A percentile compares a stretch with the other conserved stretches of the same genome.
Evolutionary conservation across 2,113 vertebrate genomes (phyloP).

Genomic region (Takifugu bimaculatus): DNA sequence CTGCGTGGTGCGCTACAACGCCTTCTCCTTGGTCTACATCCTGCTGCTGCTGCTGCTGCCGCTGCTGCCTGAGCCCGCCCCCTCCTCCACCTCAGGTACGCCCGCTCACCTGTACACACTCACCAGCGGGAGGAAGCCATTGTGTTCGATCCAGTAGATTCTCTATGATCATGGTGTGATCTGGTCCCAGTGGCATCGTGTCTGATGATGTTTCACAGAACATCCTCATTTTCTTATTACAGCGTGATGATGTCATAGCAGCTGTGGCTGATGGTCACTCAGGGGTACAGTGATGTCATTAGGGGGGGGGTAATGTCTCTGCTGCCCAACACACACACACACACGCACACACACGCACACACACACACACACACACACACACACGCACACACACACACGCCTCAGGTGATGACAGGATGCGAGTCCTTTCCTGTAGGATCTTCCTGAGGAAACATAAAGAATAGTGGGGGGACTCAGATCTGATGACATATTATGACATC

Average conservation of each 20-base stretch:
- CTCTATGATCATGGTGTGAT: neutral
- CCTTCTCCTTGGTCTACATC: conserved; percentile 92
- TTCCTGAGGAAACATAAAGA: conserved; percentile 64
- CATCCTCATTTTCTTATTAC: too few species aligned
- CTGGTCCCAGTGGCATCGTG: neutral
- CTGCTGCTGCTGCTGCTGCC: conserved; percentile 93
- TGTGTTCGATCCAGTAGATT: neutral
- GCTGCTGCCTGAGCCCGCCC: conserved; percentile 86
- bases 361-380: conserved; percentile 21
- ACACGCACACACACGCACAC: conserved; percentile 17
- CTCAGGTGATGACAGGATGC: conserved; percentile 21
- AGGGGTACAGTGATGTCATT: neutral
- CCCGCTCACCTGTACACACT: neutral
- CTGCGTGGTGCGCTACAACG: conserved; percentile 89
- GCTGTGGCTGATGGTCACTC: neutral
- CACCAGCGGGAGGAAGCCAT: too few species aligned
- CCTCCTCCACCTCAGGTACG: conserved; percentile 83
- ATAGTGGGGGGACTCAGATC: conserved; percentile 34
- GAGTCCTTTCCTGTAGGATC: conserved; percentile 26
- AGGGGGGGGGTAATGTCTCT: neutral
- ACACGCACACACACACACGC: conserved; percentile 20
- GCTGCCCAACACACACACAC: conserved; percentile 13
- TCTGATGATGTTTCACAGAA: neutral
- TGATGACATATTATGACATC: conserved; percentile 18
- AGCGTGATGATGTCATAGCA: conserved; percentile 6